phyloP scores from a whole-genome alignment of 2,888 invertebrate species.

The Copidosoma aretas region DNA sequence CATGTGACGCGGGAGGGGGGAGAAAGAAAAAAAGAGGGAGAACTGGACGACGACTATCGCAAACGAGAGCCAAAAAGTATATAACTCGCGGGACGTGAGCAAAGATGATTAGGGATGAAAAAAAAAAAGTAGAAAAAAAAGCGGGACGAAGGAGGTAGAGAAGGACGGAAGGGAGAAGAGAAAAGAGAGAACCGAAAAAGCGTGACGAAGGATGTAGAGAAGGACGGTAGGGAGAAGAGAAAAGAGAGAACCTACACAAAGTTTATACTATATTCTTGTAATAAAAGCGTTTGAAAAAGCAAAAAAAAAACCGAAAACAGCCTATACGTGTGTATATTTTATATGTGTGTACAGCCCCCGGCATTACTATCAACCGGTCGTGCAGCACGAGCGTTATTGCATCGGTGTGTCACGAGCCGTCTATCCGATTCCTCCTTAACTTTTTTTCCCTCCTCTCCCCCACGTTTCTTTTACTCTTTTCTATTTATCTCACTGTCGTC shows the following conservation, averaged over 20 bases:
- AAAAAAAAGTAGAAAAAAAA: slow-evolving; percentile 3
- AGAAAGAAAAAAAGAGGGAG: too few relatives aligned
- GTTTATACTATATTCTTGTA: slow-evolving; percentile 63
- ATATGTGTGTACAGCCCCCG: too few relatives aligned
- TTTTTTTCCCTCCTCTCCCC: background rate
- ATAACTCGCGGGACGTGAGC: slow-evolving; percentile 2
- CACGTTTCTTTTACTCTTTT: too few relatives aligned
- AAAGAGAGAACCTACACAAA: slow-evolving; percentile 43
- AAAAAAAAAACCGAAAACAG: too few relatives aligned
- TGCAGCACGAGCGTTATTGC: too few relatives aligned
- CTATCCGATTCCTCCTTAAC: background rate
- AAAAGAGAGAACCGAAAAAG: background rate
- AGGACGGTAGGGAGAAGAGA: background rate
- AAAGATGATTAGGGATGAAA: background rate
- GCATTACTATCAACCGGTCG: too few relatives aligned
- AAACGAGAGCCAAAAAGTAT: background rate
- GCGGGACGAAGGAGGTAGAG: slow-evolving; percentile 15
- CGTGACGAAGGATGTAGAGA: background rate
- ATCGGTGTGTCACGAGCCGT: too few relatives aligned
- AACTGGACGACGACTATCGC: too few relatives aligned
- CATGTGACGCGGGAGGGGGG: too few relatives aligned
- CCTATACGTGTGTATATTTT: too few relatives aligned
- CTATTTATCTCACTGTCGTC: too few relatives aligned
- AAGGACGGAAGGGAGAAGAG: background rate
- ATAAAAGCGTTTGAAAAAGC: slow-evolving; percentile 53